Evolutionary conservation across 2,113 vertebrate species (phyloP).

Genomic region (Lophotis ruficrista): DNA sequence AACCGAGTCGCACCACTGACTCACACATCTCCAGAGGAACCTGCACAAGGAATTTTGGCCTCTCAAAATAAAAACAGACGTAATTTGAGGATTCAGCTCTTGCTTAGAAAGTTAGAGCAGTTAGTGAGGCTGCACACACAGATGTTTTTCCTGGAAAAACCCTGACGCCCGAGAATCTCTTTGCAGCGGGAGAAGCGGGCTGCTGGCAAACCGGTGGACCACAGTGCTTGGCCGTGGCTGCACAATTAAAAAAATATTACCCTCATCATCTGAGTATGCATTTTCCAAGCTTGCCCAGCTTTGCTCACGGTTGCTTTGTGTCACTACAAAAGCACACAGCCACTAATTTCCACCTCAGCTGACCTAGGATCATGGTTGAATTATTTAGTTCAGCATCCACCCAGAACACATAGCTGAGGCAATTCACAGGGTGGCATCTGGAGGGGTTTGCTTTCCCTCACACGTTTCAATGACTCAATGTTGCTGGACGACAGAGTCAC

Average conservation of each 20-base stretch:
- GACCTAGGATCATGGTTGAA: not conserved
- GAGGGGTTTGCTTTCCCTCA: not conserved
- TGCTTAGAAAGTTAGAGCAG: not conserved
- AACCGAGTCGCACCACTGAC: not conserved
- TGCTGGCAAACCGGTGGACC: not conserved
- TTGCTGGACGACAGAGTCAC: not conserved
- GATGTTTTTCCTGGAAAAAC: not conserved
- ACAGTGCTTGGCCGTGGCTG: not conserved
- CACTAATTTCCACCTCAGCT: not conserved
- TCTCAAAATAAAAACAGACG: not conserved
- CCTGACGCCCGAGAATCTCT: not conserved
- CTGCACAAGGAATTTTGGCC: not conserved
- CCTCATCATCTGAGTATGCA: not conserved
- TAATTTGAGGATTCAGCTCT: not conserved
- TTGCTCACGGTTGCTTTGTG: not conserved
- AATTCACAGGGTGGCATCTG: not conserved
- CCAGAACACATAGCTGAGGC: not conserved
- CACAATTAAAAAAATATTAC: not conserved
- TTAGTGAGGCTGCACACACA: not conserved
- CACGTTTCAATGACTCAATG: not conserved
- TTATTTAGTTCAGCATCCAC: not conserved
- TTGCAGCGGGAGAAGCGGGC: not conserved
- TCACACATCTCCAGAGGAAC: not conserved
- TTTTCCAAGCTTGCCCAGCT: not conserved
- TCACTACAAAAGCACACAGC: not conserved